Conservation (phyloP, 2,113 vertebrate genomes). For the Microtus montanus region DNA sequence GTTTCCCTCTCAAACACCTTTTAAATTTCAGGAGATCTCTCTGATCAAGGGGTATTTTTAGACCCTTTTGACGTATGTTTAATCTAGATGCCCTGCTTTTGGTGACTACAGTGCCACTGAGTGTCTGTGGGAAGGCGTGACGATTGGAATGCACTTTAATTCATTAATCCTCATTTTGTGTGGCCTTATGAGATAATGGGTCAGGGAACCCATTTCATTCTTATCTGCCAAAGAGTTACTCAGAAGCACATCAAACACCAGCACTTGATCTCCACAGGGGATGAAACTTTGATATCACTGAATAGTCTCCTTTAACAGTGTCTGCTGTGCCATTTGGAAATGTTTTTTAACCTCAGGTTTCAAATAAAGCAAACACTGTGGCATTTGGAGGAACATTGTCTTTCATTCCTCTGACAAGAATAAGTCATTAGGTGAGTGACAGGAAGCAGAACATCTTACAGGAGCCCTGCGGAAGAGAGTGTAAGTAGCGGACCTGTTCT, state of each 20-base stretch:
- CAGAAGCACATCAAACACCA: slow-evolving; percentile 62
- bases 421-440: background rate
- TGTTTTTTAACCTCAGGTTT: slow-evolving; percentile 81
- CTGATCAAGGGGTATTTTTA: background rate
- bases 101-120: slow-evolving; percentile 22
- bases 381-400: background rate
- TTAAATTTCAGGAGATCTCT: background rate
- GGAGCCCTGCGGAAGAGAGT: background rate
- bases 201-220: slow-evolving; percentile 64
- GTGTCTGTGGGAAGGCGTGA: slow-evolving; percentile 14
- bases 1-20: slow-evolving; percentile 48
- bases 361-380: slow-evolving; percentile 81
- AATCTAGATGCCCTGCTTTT: background rate
- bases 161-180: slow-evolving; percentile 41
- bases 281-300: slow-evolving; percentile 33
- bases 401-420: background rate
- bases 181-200: slow-evolving; percentile 45
- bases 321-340: slow-evolving; percentile 28
- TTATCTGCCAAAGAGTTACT: slow-evolving; percentile 80
- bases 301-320: slow-evolving; percentile 49
- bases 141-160: slow-evolving; percentile 71
- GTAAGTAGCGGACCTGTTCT: background rate
- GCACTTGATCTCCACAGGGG: background rate
- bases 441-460: too few relatives aligned
- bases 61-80: background rate